A percentile compares a stretch with the other conserved stretches of the same genome.
Evolutionary conservation across 64 coral and sea anemone genomes (phyloP).

Genomic region (Porites lutea): DNA sequence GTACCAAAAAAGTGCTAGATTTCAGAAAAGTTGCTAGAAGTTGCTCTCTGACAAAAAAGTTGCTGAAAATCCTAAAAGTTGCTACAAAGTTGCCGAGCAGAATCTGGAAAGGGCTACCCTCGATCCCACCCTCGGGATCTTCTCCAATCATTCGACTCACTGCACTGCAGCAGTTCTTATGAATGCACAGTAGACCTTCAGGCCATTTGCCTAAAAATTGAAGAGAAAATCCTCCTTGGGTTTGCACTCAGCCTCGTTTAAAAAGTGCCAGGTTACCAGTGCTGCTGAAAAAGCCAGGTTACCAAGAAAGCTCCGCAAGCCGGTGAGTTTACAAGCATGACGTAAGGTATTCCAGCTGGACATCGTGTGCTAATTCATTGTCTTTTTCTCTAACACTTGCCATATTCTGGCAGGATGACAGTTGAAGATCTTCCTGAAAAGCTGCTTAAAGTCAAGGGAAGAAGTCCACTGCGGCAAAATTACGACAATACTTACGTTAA

Average conservation of each 20-base stretch:
- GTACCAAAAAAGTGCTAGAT: conserved; percentile 8
- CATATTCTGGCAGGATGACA: conserved; percentile 28
- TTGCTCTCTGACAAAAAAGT: conserved; percentile 65
- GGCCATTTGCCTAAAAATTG: too few relatives aligned
- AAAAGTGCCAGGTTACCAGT: conserved; percentile 27
- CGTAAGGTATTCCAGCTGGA: conserved; percentile 24
- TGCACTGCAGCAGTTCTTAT: too few relatives aligned
- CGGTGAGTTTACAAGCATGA: conserved; percentile 12
- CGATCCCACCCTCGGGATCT: too few relatives aligned
- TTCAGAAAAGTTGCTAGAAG: conserved; percentile 21
- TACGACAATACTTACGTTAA: neutral
- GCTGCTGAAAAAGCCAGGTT: neutral
- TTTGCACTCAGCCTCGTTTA: neutral
- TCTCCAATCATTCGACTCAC: too few relatives aligned
- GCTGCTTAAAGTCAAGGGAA: conserved; percentile 20
- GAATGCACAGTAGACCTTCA: too few relatives aligned
- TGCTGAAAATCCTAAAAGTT: conserved; percentile 77
- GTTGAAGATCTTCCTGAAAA: neutral
- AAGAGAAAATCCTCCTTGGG: neutral
- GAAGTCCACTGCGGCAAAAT: neutral
- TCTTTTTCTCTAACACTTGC: neutral
- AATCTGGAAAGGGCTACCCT: conserved; percentile 42
- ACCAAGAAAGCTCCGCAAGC: neutral
- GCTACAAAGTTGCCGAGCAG: conserved; percentile 88
- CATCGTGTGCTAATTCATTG: neutral